Evolutionary conservation across 2,888 invertebrate species (phyloP).

Genomic region (Heliconius ismenius): DNA sequence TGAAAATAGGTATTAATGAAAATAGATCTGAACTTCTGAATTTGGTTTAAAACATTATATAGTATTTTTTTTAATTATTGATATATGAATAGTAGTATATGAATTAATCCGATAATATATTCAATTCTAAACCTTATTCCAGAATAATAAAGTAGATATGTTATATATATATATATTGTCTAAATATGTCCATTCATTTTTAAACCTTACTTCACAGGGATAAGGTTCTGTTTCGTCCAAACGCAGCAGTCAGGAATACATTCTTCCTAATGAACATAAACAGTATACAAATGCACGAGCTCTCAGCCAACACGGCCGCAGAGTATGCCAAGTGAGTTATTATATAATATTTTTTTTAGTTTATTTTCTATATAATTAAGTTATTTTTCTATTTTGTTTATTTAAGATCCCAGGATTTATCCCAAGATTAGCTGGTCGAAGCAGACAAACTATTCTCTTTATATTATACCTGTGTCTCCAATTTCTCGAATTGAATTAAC

Average conservation of each 20-base stretch:
- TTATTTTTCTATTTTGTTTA: too few species aligned
- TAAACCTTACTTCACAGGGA: conserved; percentile 58
- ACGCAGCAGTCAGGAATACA: conserved; percentile 75
- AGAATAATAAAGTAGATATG: neutral
- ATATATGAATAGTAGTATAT: too few species aligned
- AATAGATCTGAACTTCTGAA: too few species aligned
- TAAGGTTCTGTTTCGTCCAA: conserved; percentile 74
- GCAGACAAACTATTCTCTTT: too few species aligned
- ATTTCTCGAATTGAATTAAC: too few species aligned
- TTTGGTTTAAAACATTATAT: too few species aligned
- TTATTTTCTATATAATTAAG: too few species aligned
- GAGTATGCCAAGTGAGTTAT: conserved; percentile 73
- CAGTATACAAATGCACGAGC: conserved; percentile 76
- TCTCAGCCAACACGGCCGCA: conserved; percentile 66
- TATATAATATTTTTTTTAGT: neutral
- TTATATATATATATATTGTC: neutral
- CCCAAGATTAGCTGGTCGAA: too few species aligned
- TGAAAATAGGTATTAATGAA: neutral
- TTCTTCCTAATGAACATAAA: conserved; percentile 80
- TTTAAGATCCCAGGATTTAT: too few species aligned
- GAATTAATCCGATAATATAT: too few species aligned
- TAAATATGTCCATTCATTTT: neutral
- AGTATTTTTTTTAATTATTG: too few species aligned
- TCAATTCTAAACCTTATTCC: neutral
- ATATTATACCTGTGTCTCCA: too few species aligned